Evolutionary conservation across 2,113 vertebrate species (phyloP).

Genomic region (Rhinoderma darwinii): DNA sequence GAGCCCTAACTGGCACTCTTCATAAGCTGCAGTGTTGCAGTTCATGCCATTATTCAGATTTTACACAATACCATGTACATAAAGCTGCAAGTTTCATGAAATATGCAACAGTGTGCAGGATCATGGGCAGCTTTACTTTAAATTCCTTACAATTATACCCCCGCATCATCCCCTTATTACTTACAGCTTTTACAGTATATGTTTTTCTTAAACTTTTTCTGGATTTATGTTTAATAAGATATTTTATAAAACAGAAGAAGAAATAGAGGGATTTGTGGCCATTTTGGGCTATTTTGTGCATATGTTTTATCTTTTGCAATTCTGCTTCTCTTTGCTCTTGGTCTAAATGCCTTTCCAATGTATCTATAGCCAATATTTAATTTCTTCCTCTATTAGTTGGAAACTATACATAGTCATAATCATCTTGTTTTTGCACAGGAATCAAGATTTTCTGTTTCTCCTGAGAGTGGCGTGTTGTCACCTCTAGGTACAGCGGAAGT

Average conservation of each 20-base stretch:
- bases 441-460: conserved; percentile 78
- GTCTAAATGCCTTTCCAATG: neutral
- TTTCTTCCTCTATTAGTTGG: neutral
- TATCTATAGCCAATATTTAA: neutral
- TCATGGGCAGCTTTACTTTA: too few species aligned
- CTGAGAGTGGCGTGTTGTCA: conserved; percentile 75
- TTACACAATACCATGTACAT: too few species aligned
- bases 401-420: neutral
- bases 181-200: too few species aligned
- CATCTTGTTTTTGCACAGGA: conserved; percentile 60
- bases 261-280: too few species aligned
- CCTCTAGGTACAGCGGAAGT: conserved; percentile 75
- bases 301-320: neutral
- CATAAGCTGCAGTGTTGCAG: neutral
- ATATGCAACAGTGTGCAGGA: neutral
- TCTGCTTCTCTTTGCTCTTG: neutral
- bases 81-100: neutral
- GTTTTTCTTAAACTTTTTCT: neutral
- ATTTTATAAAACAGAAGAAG: neutral
- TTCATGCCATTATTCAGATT: neutral
- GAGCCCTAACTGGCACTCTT: neutral
- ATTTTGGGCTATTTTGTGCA: too few species aligned
- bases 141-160: too few species aligned
- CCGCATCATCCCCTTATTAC: too few species aligned
- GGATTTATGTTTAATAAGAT: neutral